Evolutionary conservation across 2,888 invertebrate genomes (phyloP), one percentile per base, ranked within the genome.

Genomic region (Leucoptera coffeella): DNA sequence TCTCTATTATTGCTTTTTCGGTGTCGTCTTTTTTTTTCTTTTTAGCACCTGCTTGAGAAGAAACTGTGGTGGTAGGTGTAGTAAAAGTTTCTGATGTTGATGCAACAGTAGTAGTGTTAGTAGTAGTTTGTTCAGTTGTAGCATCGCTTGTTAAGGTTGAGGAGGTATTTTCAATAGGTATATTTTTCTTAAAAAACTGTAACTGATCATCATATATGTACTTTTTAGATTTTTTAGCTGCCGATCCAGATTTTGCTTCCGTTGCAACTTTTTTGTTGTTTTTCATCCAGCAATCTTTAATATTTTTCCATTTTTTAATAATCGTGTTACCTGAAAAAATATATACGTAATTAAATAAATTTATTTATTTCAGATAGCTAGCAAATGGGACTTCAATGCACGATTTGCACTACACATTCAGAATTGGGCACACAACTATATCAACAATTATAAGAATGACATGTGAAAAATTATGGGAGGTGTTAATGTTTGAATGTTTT

Each of bases 271-370:
- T 33, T 34, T 35, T 38, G 35, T 25, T 36, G 29, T 14, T 28
- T 32, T 7, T 32, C 29, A 30, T 36, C 37, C 10, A 38, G 26
- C 38, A 39, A 21, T 28, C 29, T 17, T 36, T 28, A 10, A 41
- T 35, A 23, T 37, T 32, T 33, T 40, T 35, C 38, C 36, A 40
- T 29, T 33, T 38, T 32, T 35, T 40, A 26, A 36, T 36, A 22
- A 38, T 30, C 25, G 30, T 25, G 21, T 23, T 23, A 23, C 29
- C 36, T 36, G 30, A 17, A 37, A 36, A 30, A 29, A 23, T 14
- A 19, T 19, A 19, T 19, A 19, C 19, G 19, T 19, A 9, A 19
- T 19, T 9, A 22, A 13, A 29, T 20, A 25, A 10, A 26, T 30
- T 29, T 30, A 26, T 30, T 30, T 28, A 31, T 29, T 32, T 28